Base-by-base conservation (phyloP, 2,113 vertebrate genomes). In the Carassius gibelio region DNA sequence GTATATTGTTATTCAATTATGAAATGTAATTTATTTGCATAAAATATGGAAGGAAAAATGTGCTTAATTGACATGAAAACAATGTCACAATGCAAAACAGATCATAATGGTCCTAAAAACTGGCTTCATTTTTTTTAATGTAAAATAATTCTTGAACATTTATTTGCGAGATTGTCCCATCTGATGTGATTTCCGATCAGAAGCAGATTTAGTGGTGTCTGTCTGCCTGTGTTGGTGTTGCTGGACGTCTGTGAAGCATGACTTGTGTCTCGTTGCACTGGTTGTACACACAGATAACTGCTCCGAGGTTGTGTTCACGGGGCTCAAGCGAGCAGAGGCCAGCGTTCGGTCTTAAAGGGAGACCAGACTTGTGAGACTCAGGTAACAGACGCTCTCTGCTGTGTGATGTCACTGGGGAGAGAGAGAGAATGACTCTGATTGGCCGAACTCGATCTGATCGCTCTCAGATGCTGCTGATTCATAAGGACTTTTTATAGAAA, bases 301-400 rank as follows among this genome's bases (percentile, higher is more conserved):
- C 97, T 97, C 95, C 97, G 96, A 97, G 95, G 91, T 97, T 97
- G 95, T 96, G 95, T 96, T 97, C 96, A 97, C 96, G 96, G 96
- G 96, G 94, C 97, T 96, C 95, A 96, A 90, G 92, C 96, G 96
- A 97, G 95, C 96, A 92, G 95, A 97, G 94, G 95, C 95, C 95
- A 97, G 95, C 95, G 91, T 96, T 96, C 95, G 96, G 93, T 96
- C 96, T 96, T 97, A 97, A 96, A 95, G 93, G 93, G 45, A 92
- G 94, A 93, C 93, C 94, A 79, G 92, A 94, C 55, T 57, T 8
- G 19, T 88, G 61, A 93, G 93, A 90, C 92, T 93, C 94, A 97
- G 96, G 95, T 97, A 97, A 97, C 71, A 74, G 21, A 48, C 81
- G 61, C 93, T 87, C 92, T 93, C 93, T 91, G 42, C 61, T 68